Percentiles rank a stretch among this genome's conserved stretches.
Evolutionary conservation across 1,140 invertebrate species (phyloP).

Genomic region (Ctenoplectra terminalis): DNA sequence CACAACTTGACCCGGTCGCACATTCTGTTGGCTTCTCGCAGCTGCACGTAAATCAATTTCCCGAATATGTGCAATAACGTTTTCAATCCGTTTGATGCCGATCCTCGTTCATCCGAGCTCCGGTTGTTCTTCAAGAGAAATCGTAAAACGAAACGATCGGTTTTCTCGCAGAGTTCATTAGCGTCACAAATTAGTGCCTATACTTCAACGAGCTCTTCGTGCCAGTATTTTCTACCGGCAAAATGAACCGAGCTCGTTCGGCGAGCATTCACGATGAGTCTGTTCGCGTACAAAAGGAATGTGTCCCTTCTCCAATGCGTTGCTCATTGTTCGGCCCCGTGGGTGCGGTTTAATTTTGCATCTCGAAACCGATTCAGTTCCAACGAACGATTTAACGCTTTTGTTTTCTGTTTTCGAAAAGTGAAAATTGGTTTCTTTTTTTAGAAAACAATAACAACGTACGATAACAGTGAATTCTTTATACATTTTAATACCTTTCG

Average conservation of each 20-base stretch:
- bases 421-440: background rate
- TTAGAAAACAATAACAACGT: background rate
- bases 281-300: conserved; percentile 38
- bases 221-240: conserved; percentile 8
- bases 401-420: background rate
- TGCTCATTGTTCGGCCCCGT: conserved; percentile 27
- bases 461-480: background rate
- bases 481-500: background rate
- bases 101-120: background rate
- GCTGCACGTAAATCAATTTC: background rate
- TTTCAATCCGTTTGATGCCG: background rate
- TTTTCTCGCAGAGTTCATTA: conserved; percentile 36
- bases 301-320: conserved; percentile 11
- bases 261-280: conserved; percentile 8
- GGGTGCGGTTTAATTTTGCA: conserved; percentile 34
- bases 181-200: conserved; percentile 42
- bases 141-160: conserved; percentile 1
- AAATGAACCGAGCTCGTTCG: conserved; percentile 28
- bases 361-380: conserved; percentile 7
- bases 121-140: background rate
- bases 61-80: background rate
- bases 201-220: conserved; percentile 29
- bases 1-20: conserved; percentile 6
- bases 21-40: conserved; percentile 28
- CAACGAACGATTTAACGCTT: background rate